A percentile compares a stretch with the other conserved stretches of the same genome.
Conservation (phyloP, 1,140 invertebrate genomes). For the Drosophila truncata region DNA sequence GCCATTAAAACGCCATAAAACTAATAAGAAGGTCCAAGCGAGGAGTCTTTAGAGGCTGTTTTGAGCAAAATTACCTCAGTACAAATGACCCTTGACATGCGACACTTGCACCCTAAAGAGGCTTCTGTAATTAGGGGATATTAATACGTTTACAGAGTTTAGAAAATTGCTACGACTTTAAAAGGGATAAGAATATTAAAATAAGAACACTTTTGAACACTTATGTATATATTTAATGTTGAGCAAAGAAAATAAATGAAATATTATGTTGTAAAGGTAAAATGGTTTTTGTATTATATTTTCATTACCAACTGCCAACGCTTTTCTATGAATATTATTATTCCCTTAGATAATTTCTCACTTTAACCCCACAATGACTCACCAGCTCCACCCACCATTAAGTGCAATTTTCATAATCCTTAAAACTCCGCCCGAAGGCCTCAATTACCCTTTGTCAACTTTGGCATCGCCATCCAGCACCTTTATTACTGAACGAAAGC, state of each 20-base stretch:
- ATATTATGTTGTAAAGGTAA: no score
- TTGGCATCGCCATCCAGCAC: constrained; percentile 8
- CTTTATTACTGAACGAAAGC: constrained; percentile 23
- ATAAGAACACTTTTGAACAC: neutral
- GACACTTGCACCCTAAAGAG: constrained; percentile 39
- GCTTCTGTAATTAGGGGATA: constrained; percentile 21
- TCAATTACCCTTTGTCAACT: constrained; percentile 43
- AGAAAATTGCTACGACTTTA: no score
- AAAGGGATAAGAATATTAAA: neutral
- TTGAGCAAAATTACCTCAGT: constrained; percentile 32
- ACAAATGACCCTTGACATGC: constrained; percentile 74
- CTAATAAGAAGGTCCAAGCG: constrained; percentile 62
- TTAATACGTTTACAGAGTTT: neutral
- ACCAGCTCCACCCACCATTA: constrained; percentile 11
- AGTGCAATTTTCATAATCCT: constrained; percentile 10
- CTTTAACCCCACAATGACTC: neutral
- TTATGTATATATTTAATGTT: neutral
- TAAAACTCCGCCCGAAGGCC: constrained; percentile 15
- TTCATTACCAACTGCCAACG: neutral
- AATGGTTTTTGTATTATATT: neutral
- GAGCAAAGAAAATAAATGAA: neutral
- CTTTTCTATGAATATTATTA: neutral
- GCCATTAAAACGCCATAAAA: constrained; percentile 80
- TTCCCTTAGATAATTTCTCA: neutral
- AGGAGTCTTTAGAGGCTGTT: constrained; percentile 26